Percentiles rank a stretch among this genome's conserved stretches.
Evolutionary conservation across 2,113 vertebrate species (phyloP).

Genomic region (Ceyx melanurus): DNA sequence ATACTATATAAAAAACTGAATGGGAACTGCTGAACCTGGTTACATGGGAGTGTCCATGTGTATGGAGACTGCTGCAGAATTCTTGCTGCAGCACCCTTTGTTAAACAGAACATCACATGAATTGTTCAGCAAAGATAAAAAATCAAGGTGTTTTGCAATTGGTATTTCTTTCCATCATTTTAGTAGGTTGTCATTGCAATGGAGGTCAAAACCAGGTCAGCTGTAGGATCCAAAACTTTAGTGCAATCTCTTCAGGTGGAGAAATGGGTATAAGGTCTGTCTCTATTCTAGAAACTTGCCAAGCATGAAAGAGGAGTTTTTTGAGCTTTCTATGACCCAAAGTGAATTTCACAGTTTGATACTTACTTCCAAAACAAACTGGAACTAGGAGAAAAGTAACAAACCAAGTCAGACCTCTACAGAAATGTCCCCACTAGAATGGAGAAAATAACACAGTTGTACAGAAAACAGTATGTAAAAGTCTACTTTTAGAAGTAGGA

Average conservation of each 20-base stretch:
- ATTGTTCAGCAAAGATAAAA: neutral
- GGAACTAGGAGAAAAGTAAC: neutral
- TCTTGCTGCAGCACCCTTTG: neutral
- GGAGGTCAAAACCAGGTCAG: slow-evolving; percentile 1
- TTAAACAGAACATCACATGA: neutral
- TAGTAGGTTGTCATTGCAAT: neutral
- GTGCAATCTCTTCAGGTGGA: neutral
- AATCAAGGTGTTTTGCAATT: neutral
- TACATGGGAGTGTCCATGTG: neutral
- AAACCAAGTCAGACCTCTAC: neutral
- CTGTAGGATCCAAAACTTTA: neutral
- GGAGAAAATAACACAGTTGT: neutral
- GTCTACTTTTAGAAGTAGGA: neutral
- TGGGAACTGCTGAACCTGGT: neutral
- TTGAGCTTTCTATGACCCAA: neutral
- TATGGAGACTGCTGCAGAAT: neutral
- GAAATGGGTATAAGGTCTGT: neutral
- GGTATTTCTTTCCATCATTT: slow-evolving; percentile 3
- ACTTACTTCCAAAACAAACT: neutral
- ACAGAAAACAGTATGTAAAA: neutral
- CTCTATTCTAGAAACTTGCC: neutral
- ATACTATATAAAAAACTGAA: neutral
- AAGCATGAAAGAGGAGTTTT: neutral
- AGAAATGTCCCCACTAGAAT: neutral
- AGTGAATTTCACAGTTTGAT: neutral